Percentiles rank a stretch among this genome's conserved stretches.
phyloP scores from a whole-genome alignment of 2,888 invertebrate genomes.

The Andrena bicolor region DNA sequence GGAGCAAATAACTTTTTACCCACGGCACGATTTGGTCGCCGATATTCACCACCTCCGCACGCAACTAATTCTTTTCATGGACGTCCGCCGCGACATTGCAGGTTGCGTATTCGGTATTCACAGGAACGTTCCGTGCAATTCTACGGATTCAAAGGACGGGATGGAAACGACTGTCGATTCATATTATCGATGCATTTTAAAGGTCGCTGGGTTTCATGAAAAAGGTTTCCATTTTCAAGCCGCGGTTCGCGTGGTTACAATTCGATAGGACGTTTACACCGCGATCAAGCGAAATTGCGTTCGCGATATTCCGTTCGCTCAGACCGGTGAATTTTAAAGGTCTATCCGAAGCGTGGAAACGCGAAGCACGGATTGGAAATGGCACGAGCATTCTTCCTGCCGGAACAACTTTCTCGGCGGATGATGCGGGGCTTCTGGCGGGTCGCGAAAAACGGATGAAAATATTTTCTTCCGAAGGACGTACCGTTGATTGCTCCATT shows the following conservation, averaged over 20 bases:
- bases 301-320: constrained; percentile 19
- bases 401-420: neutral
- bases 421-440: neutral
- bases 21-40: neutral
- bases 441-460: neutral
- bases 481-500: neutral
- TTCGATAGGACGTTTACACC: constrained; percentile 45
- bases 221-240: constrained; percentile 41
- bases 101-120: constrained; percentile 34
- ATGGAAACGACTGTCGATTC: constrained; percentile 27
- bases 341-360: constrained; percentile 15
- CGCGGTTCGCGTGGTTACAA: constrained; percentile 43
- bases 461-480: neutral
- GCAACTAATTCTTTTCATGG: constrained; percentile 8
- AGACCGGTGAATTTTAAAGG: constrained; percentile 17
- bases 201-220: constrained; percentile 31
- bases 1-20: neutral
- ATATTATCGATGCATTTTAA: constrained; percentile 48
- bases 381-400: constrained; percentile 3
- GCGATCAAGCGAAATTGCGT: constrained; percentile 41
- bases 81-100: neutral
- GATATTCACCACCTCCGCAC: neutral
- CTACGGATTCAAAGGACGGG: constrained; percentile 37
- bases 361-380: constrained; percentile 15
- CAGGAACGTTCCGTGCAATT: constrained; percentile 4